Base-by-base conservation (phyloP, 2,113 vertebrate species). In the Oryzias javanicus region DNA sequence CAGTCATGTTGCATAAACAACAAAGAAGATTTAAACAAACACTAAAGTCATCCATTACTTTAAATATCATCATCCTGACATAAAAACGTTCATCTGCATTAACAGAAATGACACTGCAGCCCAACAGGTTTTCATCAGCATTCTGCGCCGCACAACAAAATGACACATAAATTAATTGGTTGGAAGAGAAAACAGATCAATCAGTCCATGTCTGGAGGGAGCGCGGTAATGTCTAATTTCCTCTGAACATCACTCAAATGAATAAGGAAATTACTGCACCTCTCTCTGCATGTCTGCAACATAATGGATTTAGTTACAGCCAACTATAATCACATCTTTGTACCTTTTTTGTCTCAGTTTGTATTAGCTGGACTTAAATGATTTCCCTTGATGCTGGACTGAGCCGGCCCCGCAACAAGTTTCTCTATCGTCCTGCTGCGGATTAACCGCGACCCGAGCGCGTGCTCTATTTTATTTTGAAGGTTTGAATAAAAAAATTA, bases 151-250 rank as follows among this genome's bases (percentile, higher is more conserved):
- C 41, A 48, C 56, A 67, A 67, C 64, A 62, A 69, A 76, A 76
- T 63, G 69, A 78, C 73, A 61, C 60, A 72, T 63, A 68, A 66
- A 85, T 79, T 70, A 85, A 88, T 78, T 83, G 74, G 66, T 61
- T 51, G 50, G 65, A 63, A 70, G 62, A 64, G 63, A 65, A 75
- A 78, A 70, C 51, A 50, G 78, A 85, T 89, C 80, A 82, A 81
- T 88, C 79, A 66, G 55, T 81, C 49, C 61, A 48, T 59, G 74
- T 65, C 62, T 70, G 41, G 50, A 25, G 58, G 60, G 58, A 62
- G 65, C 17, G 45, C 51, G 51, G 52, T 69, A 69, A 85, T 77
- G 72, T 83, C 82, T 76, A 22, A 88, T 90, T 89, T 89, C 84
- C 84, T 72, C 53, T 49, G 51, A 84, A 86, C 80, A 80, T 85